phyloP scores from a whole-genome alignment of 2,113 vertebrate species.

The Myanophis thanlyinensis region DNA sequence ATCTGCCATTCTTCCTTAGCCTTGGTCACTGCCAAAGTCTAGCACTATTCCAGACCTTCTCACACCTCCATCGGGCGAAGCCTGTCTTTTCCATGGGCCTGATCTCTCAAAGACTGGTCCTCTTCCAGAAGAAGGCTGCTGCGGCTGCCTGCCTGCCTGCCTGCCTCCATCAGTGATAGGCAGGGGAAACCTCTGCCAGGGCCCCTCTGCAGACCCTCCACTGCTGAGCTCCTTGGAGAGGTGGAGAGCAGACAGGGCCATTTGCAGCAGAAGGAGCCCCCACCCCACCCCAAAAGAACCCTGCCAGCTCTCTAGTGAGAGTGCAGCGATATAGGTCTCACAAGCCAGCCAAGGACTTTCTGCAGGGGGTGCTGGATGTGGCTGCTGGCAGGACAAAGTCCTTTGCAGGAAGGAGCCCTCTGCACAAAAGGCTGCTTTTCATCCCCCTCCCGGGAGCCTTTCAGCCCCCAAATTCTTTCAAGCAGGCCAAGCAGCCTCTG shows the following conservation, averaged over 20 bases:
- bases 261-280: neutral
- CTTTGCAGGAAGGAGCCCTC: neutral
- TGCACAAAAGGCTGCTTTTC: neutral
- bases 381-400: neutral
- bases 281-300: neutral
- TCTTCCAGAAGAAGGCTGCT: neutral
- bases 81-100: neutral
- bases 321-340: neutral
- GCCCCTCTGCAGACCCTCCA: neutral
- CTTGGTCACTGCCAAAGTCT: neutral
- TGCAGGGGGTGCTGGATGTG: neutral
- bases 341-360: neutral
- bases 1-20: neutral
- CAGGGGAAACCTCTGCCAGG: neutral
- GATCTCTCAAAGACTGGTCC: neutral
- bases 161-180: neutral
- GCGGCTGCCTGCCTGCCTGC: neutral
- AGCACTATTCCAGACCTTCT: neutral
- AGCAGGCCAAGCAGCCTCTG: neutral
- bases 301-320: neutral
- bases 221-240: neutral
- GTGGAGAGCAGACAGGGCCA: neutral
- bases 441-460: neutral
- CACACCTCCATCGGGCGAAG: neutral
- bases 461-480: neutral